phyloP scores from a whole-genome alignment of 2,113 vertebrate genomes.

The Ceyx cyanopectus region DNA sequence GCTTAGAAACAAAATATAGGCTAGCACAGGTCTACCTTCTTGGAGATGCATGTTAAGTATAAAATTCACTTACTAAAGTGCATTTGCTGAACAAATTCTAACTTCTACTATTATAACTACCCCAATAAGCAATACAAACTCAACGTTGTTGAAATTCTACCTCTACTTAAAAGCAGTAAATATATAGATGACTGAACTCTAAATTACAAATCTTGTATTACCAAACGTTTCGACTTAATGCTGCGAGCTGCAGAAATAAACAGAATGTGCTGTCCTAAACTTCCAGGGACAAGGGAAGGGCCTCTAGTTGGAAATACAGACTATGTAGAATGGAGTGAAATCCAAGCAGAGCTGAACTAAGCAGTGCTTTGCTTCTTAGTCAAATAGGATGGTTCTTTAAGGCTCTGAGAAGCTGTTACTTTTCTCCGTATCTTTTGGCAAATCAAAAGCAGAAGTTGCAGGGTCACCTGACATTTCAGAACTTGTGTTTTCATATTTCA shows the following conservation, averaged over 20 bases:
- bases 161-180: slow-evolving; percentile 64
- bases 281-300: not conserved
- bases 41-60: slow-evolving; percentile 67
- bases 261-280: slow-evolving; percentile 34
- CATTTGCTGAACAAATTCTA: slow-evolving; percentile 63
- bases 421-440: slow-evolving; percentile 76
- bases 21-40: slow-evolving; percentile 47
- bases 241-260: slow-evolving; percentile 58
- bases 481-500: not conserved
- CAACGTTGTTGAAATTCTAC: slow-evolving; percentile 36
- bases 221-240: slow-evolving; percentile 53
- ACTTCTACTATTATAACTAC: slow-evolving; percentile 41
- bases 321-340: slow-evolving; percentile 58
- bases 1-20: slow-evolving; percentile 67
- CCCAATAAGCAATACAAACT: slow-evolving; percentile 34
- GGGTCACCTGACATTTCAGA: slow-evolving; percentile 53
- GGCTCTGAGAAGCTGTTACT: slow-evolving; percentile 71
- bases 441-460: slow-evolving; percentile 67
- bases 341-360: slow-evolving; percentile 60
- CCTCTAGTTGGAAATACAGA: slow-evolving; percentile 66
- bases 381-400: slow-evolving; percentile 64
- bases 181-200: slow-evolving; percentile 46
- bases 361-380: slow-evolving; percentile 41
- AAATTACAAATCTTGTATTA: slow-evolving; percentile 63
- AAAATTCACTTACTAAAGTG: slow-evolving; percentile 76